Evolutionary conservation across 2,797 vertebrate genomes (phyloP).

Genomic region (Lepidocolaptes lacrymiger): DNA sequence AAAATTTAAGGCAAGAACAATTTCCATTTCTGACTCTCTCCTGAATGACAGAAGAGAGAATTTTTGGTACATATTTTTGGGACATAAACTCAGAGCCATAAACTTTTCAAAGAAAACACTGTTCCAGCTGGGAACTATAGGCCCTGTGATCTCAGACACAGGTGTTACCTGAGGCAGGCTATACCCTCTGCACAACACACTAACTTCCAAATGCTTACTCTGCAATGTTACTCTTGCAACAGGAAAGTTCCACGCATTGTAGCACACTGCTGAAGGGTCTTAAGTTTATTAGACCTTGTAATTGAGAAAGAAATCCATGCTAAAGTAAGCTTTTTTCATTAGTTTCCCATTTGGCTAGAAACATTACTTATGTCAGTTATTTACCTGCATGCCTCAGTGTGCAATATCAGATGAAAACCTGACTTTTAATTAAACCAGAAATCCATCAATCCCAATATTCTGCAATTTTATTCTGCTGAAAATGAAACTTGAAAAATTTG

Average conservation of each 20-base stretch:
- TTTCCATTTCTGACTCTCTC: neutral
- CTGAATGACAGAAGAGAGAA: neutral
- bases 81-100: neutral
- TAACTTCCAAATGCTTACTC: neutral
- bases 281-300: neutral
- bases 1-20: neutral
- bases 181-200: neutral
- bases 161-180: neutral
- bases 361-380: neutral
- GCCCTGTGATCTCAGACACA: neutral
- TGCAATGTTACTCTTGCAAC: neutral
- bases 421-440: conserved; percentile 20
- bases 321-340: neutral
- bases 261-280: neutral
- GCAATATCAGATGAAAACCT: neutral
- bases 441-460: neutral
- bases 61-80: neutral
- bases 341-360: neutral
- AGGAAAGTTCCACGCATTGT: neutral
- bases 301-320: neutral
- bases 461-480: neutral
- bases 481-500: neutral
- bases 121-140: neutral
- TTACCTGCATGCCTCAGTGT: neutral
- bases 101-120: neutral